Conservation (phyloP, 1,140 invertebrate genomes). For the Teleopsis dalmanni region DNA sequence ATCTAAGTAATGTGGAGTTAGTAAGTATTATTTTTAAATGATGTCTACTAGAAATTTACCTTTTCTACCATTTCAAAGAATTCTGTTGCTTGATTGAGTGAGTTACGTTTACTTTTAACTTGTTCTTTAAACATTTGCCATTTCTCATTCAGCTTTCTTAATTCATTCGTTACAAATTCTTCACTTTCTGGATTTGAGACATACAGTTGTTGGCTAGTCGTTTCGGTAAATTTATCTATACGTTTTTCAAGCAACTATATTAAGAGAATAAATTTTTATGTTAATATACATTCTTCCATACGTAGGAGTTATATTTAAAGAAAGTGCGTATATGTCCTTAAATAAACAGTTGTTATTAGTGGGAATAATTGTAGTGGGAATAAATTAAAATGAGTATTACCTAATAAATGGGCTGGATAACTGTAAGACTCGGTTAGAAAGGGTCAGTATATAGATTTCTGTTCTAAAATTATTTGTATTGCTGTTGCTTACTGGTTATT, state of each 20-base stretch:
- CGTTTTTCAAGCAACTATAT: slow-evolving; percentile 61
- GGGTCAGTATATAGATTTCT: too few relatives aligned
- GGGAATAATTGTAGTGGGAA: too few relatives aligned
- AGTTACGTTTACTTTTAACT: slow-evolving; percentile 57
- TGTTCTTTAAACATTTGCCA: slow-evolving; percentile 66
- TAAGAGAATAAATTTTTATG: background rate
- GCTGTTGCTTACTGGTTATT: too few relatives aligned
- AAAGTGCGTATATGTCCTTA: too few relatives aligned
- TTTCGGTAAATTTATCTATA: slow-evolving; percentile 64
- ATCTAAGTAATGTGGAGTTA: slow-evolving; percentile 20
- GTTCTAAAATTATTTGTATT: too few relatives aligned
- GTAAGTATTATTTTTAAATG: background rate
- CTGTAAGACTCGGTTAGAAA: too few relatives aligned
- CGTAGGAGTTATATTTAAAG: too few relatives aligned
- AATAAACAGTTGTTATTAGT: too few relatives aligned
- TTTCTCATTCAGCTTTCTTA: slow-evolving; percentile 59
- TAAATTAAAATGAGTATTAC: too few relatives aligned
- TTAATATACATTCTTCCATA: too few relatives aligned
- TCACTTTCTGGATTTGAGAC: slow-evolving; percentile 52
- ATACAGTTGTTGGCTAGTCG: slow-evolving; percentile 58
- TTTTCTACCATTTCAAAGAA: slow-evolving; percentile 50
- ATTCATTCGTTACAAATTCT: slow-evolving; percentile 54
- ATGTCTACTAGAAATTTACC: slow-evolving; percentile 14
- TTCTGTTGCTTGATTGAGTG: slow-evolving; percentile 50
- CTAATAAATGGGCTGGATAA: too few relatives aligned